Conservation (phyloP, 2,888 invertebrate species). For the Hirtodrosophila cameraria region DNA sequence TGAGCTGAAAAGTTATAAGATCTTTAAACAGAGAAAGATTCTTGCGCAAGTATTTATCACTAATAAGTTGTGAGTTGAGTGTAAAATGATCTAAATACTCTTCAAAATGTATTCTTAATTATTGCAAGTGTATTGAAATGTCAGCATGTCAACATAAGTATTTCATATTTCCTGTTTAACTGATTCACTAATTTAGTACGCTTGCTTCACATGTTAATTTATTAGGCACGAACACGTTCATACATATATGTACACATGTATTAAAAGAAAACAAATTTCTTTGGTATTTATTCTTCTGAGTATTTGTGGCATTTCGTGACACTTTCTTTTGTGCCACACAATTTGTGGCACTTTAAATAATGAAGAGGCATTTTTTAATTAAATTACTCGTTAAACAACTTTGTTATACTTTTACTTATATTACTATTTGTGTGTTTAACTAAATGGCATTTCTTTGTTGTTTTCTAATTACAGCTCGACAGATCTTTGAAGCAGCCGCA, state of each 20-base stretch:
- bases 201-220: slow-evolving; percentile 70
- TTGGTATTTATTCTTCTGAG: slow-evolving; percentile 33
- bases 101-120: no score
- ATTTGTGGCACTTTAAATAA: slow-evolving; percentile 54
- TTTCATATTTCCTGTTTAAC: slow-evolving; percentile 25
- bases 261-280: slow-evolving; percentile 26
- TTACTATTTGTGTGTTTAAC: slow-evolving; percentile 8
- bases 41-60: no score
- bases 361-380: slow-evolving; percentile 47
- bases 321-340: slow-evolving; percentile 49
- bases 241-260: not conserved
- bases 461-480: slow-evolving; percentile 52
- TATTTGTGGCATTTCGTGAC: slow-evolving; percentile 36
- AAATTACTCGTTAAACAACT: slow-evolving; percentile 40
- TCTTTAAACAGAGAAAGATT: no score
- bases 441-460: slow-evolving; percentile 14
- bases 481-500: slow-evolving; percentile 60
- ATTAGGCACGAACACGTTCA: slow-evolving; percentile 63
- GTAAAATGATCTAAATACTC: no score
- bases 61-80: no score
- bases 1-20: no score
- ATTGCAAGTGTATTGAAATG: slow-evolving; percentile 3
- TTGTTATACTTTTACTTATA: not conserved
- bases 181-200: slow-evolving; percentile 43
- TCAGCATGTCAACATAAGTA: not conserved